Conservation (phyloP, 2,888 invertebrate genomes). For the Nephrocerus scutellatus region DNA sequence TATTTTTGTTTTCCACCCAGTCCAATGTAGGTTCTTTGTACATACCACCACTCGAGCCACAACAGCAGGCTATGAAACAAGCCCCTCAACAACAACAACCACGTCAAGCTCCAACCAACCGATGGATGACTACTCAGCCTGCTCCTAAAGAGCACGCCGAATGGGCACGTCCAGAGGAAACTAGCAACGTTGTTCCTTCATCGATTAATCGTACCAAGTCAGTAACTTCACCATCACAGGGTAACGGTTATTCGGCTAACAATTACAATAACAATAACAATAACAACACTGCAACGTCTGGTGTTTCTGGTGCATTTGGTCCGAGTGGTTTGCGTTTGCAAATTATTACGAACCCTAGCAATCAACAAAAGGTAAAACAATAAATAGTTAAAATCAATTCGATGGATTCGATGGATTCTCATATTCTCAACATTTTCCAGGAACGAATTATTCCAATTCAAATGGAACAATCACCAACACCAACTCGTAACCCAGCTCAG, state of each 20-base stretch:
- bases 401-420: not conserved
- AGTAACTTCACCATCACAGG: conserved; percentile 49
- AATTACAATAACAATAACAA: conserved; percentile 40
- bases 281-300: conserved; percentile 24
- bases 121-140: conserved; percentile 39
- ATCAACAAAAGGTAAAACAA: conserved; percentile 20
- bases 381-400: conserved; percentile 24
- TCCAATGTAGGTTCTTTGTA: conserved; percentile 52
- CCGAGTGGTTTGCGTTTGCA: conserved; percentile 36
- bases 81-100: conserved; percentile 36
- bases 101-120: conserved; percentile 33
- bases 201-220: conserved; percentile 38
- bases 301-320: conserved; percentile 20
- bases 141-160: conserved; percentile 38
- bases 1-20: conserved; percentile 23
- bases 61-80: conserved; percentile 40
- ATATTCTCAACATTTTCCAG: conserved; percentile 25
- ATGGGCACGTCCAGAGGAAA: conserved; percentile 42
- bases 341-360: conserved; percentile 31
- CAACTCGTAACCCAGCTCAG: conserved; percentile 36
- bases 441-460: conserved; percentile 47
- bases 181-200: conserved; percentile 39
- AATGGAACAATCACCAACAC: conserved; percentile 39
- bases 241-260: no score
- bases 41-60: conserved; percentile 51